Conservation (phyloP, 2,797 vertebrate genomes). For the Bovichtus diacanthus region DNA sequence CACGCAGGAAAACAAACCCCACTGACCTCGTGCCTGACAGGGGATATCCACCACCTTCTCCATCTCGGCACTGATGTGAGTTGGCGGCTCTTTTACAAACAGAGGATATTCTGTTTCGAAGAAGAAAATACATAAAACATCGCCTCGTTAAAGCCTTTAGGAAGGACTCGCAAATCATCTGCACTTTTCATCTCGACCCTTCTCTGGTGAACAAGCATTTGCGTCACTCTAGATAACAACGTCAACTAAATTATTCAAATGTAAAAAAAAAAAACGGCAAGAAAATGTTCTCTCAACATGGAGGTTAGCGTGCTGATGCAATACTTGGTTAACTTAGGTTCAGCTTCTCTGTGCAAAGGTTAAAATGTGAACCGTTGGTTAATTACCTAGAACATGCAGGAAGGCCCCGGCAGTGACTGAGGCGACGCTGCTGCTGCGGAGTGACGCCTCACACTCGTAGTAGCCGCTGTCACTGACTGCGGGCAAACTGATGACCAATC, state of each 20-base stretch:
- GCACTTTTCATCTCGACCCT: constrained; percentile 13
- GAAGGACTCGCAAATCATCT: constrained; percentile 16
- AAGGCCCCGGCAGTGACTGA: constrained; percentile 88
- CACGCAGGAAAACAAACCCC: constrained; percentile 23
- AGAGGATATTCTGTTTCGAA: constrained; percentile 89
- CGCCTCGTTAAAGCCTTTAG: constrained; percentile 34
- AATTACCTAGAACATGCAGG: constrained; percentile 91
- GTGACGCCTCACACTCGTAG: constrained; percentile 94
- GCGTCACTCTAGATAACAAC: constrained; percentile 38
- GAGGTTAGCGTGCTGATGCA: constrained; percentile 34
- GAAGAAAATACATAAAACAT: constrained; percentile 4
- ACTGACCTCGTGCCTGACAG: constrained; percentile 91
- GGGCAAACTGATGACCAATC: constrained; percentile 92
- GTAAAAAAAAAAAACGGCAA: constrained; percentile 38
- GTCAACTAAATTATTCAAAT: constrained; percentile 41
- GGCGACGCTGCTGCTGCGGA: constrained; percentile 92
- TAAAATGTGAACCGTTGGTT: constrained; percentile 17
- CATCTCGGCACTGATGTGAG: constrained; percentile 96
- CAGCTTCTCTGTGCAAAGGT: constrained; percentile 8
- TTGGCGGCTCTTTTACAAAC: constrained; percentile 93
- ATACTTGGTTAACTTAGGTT: constrained; percentile 24
- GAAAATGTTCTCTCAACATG: constrained; percentile 30
- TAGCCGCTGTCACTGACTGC: constrained; percentile 88
- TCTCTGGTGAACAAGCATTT: constrained; percentile 13
- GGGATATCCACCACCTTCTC: constrained; percentile 97